Conservation (phyloP, 1,140 invertebrate species). For the Tetranychus cinnabarinus region DNA sequence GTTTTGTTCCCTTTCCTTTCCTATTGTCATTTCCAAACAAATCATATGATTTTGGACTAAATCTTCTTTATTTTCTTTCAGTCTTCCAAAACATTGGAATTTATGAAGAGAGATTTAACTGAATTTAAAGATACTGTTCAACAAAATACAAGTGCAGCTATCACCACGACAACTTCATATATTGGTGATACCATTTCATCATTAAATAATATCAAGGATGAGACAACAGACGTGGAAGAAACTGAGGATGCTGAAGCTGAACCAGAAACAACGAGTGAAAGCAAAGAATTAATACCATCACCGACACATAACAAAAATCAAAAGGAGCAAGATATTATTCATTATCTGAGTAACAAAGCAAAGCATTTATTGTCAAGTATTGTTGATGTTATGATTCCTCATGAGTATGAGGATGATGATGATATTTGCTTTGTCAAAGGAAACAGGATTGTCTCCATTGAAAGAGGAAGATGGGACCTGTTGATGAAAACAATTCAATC, state of each 20-base stretch:
- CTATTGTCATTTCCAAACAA: background rate
- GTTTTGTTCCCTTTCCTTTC: no score
- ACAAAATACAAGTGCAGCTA: slow-evolving; percentile 30
- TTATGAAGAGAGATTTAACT: slow-evolving; percentile 46
- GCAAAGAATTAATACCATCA: background rate
- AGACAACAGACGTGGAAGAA: background rate
- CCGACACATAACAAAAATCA: background rate
- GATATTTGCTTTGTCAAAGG: slow-evolving; percentile 2
- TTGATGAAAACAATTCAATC: slow-evolving; percentile 22
- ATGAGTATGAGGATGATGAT: slow-evolving; percentile 2
- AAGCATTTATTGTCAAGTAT: background rate
- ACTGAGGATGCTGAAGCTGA: background rate
- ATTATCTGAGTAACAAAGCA: background rate
- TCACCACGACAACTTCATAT: slow-evolving; percentile 32
- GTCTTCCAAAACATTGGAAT: slow-evolving; percentile 42
- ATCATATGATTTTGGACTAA: background rate
- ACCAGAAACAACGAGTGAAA: background rate
- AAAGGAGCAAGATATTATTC: background rate
- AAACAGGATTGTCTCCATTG: background rate
- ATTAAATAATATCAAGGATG: background rate
- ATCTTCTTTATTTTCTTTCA: slow-evolving; percentile 16
- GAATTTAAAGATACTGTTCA: slow-evolving; percentile 43
- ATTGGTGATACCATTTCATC: slow-evolving; percentile 29
- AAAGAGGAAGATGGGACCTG: slow-evolving; percentile 14
- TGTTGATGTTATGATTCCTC: background rate